Evolutionary conservation across 1,140 invertebrate species (phyloP), one percentile per base, ranked within the genome.

Genomic region (Streblospio benedicti): DNA sequence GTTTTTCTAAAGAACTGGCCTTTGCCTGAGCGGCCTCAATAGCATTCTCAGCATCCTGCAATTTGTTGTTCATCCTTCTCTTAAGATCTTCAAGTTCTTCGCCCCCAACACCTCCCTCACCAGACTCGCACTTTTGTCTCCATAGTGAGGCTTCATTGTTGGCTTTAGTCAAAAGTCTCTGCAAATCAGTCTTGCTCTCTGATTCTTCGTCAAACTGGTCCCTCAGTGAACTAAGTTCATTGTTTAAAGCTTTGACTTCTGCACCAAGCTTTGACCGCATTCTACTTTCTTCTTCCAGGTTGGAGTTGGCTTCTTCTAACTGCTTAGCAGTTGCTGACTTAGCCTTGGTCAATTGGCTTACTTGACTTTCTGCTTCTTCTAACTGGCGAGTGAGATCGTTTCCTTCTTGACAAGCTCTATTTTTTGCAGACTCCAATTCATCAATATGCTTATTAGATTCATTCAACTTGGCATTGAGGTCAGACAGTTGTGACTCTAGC

Each of bases 41-140:
- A 54, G 66, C 65, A 50, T 97, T 93, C 78, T 98, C 94, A 67
- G 95, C 91, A 80, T 99, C 96, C 68, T 91, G 89, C 44, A 99
- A 83, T 75, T 94, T 93, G 62, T 89, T 88, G 78, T 94, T 90
- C 62, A 99, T 84, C 79, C 97, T 98, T 76, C 93, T 88, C 25
- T 96, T 97, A 71, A 93, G 88, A 79, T 98, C 95, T 77, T 99
- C 96, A 65, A 98, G 85, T 81, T 99, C 96, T 80, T 99, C 96
- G 68, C 93, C 89, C 67, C 93, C 85, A 62, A 93, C 91, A 66
- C 97, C 85, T 72, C 94, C 94, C 80, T 97, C 93, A 20, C 35
- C 35, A 70, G 89, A 90, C 41, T 57, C 28, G 55, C 35, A 57
- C 41, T 57, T 57, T 44, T 57, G 55, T 20, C 35, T 35, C 55